These are phyloP conservation scores for Heliconius hermathena DNA, from an alignment of 1,140 invertebrate genomes.

Conservation along the genomic window DNA sequence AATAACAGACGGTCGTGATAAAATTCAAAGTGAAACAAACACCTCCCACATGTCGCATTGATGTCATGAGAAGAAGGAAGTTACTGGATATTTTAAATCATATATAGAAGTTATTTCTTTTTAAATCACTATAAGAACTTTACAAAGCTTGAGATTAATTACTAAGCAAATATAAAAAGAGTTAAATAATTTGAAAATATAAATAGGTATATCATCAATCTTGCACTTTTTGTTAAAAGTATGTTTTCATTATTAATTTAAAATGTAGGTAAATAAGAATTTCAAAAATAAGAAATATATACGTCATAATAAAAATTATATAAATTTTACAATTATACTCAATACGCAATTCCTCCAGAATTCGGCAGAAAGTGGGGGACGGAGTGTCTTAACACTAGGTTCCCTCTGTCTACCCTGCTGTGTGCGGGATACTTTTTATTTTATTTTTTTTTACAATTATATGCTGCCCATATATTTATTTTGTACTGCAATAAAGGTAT, in stretches of 20 bases:
- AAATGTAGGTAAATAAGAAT: not conserved
- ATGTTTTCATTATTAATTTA: not conserved
- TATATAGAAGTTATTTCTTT: not conserved
- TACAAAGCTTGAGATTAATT: not conserved
- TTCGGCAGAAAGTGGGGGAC: too few relatives aligned
- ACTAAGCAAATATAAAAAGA: not conserved
- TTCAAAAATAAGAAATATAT: not conserved
- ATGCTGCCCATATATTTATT: too few relatives aligned
- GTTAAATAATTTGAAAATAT: not conserved
- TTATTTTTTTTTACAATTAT: too few relatives aligned
- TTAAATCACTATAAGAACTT: too few relatives aligned
- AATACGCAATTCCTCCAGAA: too few relatives aligned
- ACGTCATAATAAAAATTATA: too few relatives aligned
- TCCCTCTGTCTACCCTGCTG: too few relatives aligned
- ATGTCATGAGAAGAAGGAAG: constrained; percentile 2
- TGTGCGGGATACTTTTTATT: too few relatives aligned
- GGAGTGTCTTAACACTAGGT: too few relatives aligned
- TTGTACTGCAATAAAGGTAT: too few relatives aligned
- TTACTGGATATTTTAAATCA: not conserved
- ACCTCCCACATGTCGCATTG: not conserved
- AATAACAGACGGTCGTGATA: not conserved
- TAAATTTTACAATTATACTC: too few relatives aligned
- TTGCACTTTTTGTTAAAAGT: not conserved
- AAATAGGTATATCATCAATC: not conserved
- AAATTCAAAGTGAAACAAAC: not conserved